Percentiles rank a stretch among this genome's conserved stretches.
These are phyloP conservation scores for Perizoma flavofasciatum DNA, from an alignment of 2,888 invertebrate genomes.

Conservation along the genomic window DNA sequence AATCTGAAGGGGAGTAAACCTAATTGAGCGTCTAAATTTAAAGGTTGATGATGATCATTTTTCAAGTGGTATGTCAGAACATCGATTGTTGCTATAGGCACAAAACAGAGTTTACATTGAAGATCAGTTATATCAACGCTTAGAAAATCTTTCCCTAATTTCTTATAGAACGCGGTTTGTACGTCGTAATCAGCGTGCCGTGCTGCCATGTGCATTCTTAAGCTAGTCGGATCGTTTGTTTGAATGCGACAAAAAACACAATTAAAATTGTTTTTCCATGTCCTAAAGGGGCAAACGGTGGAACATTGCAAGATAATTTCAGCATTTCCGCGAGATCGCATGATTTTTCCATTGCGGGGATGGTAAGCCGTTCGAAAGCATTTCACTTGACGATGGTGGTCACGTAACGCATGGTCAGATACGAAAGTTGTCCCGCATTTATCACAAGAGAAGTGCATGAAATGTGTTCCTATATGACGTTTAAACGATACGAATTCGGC, in stretches of 20 bases:
- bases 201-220: constrained; percentile 64
- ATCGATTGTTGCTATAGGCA: constrained; percentile 65
- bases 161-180: constrained; percentile 74
- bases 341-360: constrained; percentile 67
- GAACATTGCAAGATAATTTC: constrained; percentile 75
- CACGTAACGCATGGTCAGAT: constrained; percentile 69
- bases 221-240: constrained; percentile 65
- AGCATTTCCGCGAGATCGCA: constrained; percentile 69
- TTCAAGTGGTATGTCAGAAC: constrained; percentile 67
- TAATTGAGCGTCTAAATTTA: constrained; percentile 67
- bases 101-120: constrained; percentile 73
- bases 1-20: constrained; percentile 72
- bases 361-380: constrained; percentile 72
- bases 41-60: constrained; percentile 69
- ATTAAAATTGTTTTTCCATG: constrained; percentile 76
- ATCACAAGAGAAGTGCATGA: constrained; percentile 72
- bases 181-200: constrained; percentile 71
- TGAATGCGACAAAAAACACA: constrained; percentile 76
- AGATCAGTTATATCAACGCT: constrained; percentile 75
- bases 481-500: constrained; percentile 67
- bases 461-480: constrained; percentile 70
- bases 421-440: constrained; percentile 75
- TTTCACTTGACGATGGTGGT: constrained; percentile 73
- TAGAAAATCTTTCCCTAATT: constrained; percentile 73
- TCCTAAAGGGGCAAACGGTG: constrained; percentile 73